A percentile compares a stretch with the other conserved stretches of the same genome.
These are phyloP conservation scores for Borostomias antarcticus DNA, from an alignment of 2,797 vertebrate species.

Conservation along the genomic window DNA sequence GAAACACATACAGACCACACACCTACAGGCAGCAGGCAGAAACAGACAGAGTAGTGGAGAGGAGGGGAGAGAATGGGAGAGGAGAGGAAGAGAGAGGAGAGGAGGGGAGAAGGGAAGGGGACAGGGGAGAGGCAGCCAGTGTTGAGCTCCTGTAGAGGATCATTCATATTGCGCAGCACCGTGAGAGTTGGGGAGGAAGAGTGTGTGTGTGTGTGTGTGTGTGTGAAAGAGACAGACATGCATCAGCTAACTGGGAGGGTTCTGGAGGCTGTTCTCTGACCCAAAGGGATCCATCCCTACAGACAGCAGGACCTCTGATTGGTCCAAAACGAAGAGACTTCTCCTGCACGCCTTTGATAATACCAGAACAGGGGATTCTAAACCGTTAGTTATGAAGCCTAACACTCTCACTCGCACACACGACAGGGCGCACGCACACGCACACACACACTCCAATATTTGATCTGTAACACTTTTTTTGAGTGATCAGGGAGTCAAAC, in stretches of 20 bases:
- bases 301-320: too few species aligned
- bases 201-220: slow-evolving; percentile 17
- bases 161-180: not conserved
- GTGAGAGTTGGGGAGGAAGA: slow-evolving; percentile 6
- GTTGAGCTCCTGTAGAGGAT: not conserved
- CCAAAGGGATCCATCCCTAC: not conserved
- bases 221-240: slow-evolving; percentile 5
- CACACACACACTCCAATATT: not conserved
- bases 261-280: not conserved
- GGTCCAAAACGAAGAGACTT: not conserved
- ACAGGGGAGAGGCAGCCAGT: not conserved
- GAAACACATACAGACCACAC: slow-evolving; percentile 25
- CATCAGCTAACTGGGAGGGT: not conserved
- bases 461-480: not conserved
- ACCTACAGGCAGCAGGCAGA: slow-evolving; percentile 63
- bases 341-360: not conserved
- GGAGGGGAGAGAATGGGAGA: not conserved
- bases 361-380: not conserved
- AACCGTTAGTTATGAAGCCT: not conserved
- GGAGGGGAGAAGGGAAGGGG: not conserved
- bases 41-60: slow-evolving; percentile 51
- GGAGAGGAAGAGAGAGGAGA: slow-evolving; percentile 39
- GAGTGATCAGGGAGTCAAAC: slow-evolving; percentile 10
- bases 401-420: not conserved
- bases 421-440: not conserved